A percentile compares a stretch with the other conserved stretches of the same genome.
phyloP scores from a whole-genome alignment of 2,888 invertebrate genomes.

The Psylliodes chrysocephalus region DNA sequence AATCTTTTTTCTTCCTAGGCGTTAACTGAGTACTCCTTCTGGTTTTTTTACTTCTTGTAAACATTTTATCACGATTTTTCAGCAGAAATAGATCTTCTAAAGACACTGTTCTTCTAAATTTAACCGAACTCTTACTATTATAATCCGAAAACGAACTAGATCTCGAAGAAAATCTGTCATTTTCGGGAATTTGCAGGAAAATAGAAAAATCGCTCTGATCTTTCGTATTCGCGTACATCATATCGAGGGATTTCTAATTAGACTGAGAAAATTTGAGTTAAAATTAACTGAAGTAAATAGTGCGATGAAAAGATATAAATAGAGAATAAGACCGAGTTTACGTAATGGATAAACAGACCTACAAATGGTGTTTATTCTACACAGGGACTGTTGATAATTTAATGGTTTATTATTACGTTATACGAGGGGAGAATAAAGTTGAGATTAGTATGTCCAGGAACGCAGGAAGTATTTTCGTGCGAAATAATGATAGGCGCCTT shows the following conservation, averaged over 20 bases:
- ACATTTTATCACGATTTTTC: slow-evolving; percentile 18
- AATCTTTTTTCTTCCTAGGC: slow-evolving; percentile 15
- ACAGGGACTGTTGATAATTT: slow-evolving; percentile 6
- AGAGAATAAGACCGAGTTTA: slow-evolving; percentile 36
- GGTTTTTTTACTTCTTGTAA: slow-evolving; percentile 22
- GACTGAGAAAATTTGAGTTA: slow-evolving; percentile 32
- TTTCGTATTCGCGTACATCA: slow-evolving; percentile 31
- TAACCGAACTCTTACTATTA: background rate
- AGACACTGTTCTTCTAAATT: slow-evolving; percentile 32
- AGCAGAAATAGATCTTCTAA: slow-evolving; percentile 36
- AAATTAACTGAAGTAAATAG: slow-evolving; percentile 37
- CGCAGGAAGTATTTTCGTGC: no score
- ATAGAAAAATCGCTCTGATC: slow-evolving; percentile 26
- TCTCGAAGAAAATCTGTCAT: slow-evolving; percentile 24
- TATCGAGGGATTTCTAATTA: background rate
- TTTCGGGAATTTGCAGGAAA: slow-evolving; percentile 33
- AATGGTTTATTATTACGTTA: background rate
- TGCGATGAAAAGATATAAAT: slow-evolving; percentile 42
- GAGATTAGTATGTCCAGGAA: no score
- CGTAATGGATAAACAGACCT: slow-evolving; percentile 37
- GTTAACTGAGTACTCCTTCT: slow-evolving; percentile 37
- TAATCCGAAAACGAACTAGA: slow-evolving; percentile 30
- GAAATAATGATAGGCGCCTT: no score
- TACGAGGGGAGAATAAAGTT: background rate
- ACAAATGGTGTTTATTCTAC: slow-evolving; percentile 25